Conservation (phyloP, 1,140 invertebrate genomes). For the Listronotus bonariensis region DNA sequence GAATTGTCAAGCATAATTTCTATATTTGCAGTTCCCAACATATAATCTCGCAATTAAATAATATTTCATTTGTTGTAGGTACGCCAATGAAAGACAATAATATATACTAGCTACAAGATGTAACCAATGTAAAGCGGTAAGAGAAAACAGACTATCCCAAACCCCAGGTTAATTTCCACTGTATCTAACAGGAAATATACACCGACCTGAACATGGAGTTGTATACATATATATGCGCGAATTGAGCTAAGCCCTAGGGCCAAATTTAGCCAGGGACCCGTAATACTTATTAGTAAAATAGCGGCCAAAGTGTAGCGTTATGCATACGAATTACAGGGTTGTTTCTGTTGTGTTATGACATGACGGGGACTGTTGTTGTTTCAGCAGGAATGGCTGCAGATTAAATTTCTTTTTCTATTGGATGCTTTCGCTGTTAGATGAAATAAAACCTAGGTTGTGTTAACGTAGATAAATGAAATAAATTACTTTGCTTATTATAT, state of each 20-base stretch:
- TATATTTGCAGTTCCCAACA: too few species aligned
- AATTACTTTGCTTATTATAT: too few species aligned
- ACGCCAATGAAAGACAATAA: too few species aligned
- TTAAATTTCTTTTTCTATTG: not conserved
- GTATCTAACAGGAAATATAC: conserved; percentile 7
- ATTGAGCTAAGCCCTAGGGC: conserved; percentile 21
- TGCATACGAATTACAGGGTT: conserved; percentile 29
- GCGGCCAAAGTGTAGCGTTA: conserved; percentile 26
- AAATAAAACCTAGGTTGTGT: too few species aligned
- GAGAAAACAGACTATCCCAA: conserved; percentile 8
- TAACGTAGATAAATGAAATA: too few species aligned
- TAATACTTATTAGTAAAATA: conserved; percentile 29
- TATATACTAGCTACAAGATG: conserved; percentile 1
- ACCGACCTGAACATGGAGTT: conserved; percentile 19
- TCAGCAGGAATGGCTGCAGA: not conserved
- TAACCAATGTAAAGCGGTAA: conserved; percentile 8
- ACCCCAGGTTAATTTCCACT: conserved; percentile 18
- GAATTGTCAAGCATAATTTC: too few species aligned
- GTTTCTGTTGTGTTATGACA: conserved; percentile 14
- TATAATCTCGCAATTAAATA: too few species aligned
- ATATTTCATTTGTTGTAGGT: too few species aligned
- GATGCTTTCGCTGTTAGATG: too few species aligned
- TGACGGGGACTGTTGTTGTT: conserved; percentile 21
- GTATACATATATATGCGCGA: conserved; percentile 24
- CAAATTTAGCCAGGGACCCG: conserved; percentile 21